Base-by-base conservation (phyloP, 2,113 vertebrate species). In the Colistium nudipinnis region DNA sequence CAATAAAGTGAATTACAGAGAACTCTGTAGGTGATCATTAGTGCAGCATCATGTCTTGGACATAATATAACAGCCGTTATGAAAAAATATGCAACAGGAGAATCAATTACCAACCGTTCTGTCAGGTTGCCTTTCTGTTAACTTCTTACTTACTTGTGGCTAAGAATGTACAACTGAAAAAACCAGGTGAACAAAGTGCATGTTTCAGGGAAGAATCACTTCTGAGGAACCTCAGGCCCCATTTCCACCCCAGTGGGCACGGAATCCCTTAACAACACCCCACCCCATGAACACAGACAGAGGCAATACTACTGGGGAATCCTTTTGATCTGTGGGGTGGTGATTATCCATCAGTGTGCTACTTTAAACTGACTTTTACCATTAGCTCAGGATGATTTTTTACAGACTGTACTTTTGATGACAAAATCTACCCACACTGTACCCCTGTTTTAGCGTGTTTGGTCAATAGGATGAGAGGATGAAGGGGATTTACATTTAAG, bases 401-500 rank as follows among this genome's bases (percentile, higher is more conserved):
- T 24, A 43, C 27, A 20, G 25, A n/a, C 3, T 20, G 38, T 38
- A 44, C 20, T 48, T 67, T 51, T 62, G 47, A 39, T 56, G 33
- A 75, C 57, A 38, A 24, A 72, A 35, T 56, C 28, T 1, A 24
- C 31, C 25, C 10, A 6, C 56, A n/a, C 48, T 60, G 51, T 35
- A 47, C 54, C 51, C 63, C 71, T 47, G 33, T 64, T 70, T 55
- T 62, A 59, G 33, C 48, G 24, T 70, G 76, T 62, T 70, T 66
- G 73, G 63, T 55, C 57, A 76, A 78, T 53, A 33, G 60, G 73
- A 77, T 80, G 57, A 76, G 44, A 67, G 76, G 57, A 78, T 76
- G 44, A 70, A 73, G 57, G 61, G 54, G 80, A 81, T 80, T 87
- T 82, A 74, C 66, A 74, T 88, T 71, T 81, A 86, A 91, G 83